Base-by-base conservation (phyloP, 1,140 invertebrate genomes). In the Scylla paramamosain region DNA sequence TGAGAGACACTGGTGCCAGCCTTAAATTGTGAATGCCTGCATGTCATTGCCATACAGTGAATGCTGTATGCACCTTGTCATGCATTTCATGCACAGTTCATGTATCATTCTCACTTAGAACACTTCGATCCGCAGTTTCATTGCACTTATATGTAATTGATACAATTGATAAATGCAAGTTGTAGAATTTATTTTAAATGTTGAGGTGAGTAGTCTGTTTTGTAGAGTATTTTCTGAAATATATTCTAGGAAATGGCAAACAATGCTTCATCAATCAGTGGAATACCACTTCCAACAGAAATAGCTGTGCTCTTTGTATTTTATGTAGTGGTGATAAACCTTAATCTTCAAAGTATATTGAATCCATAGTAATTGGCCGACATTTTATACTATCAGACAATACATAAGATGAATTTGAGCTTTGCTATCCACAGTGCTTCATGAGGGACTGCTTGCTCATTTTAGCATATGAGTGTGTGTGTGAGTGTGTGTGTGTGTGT, bases 1-100 rank as follows among this genome's bases (percentile, higher is more conserved):
- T 95, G 91, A 95, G 91, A 95, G 94, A 95, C 94, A 95, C 94
- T 95, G 94, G 94, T 95, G 94, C 94, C 94, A 95, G 90, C 94
- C 48, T 87, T 87, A 82, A 82, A 32, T 82, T 88, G 88, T 86
- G 86, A 20, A 32, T 95, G 90, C 94, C 52, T 89, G 94, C 84
- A 91, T 88, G 82, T 92, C 31, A 59, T 87, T 45, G 83, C 83
- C 32, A 87, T 95, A n/a, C 59, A 46, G 94, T 91, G 94, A 92
- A 92, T 95, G 94, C 83, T 91, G 59, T 46, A 8, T 91, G 59
- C 94, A 92, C 48, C 52, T 87, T 91, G 89, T 94, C 32, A 89
- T 92, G 83, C 46, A 39, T 92, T 89, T 89, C 94, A 83, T 95
- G 94, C 94, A 95, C 91, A 28, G 52, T 32, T 86, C 90, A 86